These are phyloP conservation scores for Atta texana DNA, from an alignment of 1,140 invertebrate species.

Conservation along the genomic window DNA sequence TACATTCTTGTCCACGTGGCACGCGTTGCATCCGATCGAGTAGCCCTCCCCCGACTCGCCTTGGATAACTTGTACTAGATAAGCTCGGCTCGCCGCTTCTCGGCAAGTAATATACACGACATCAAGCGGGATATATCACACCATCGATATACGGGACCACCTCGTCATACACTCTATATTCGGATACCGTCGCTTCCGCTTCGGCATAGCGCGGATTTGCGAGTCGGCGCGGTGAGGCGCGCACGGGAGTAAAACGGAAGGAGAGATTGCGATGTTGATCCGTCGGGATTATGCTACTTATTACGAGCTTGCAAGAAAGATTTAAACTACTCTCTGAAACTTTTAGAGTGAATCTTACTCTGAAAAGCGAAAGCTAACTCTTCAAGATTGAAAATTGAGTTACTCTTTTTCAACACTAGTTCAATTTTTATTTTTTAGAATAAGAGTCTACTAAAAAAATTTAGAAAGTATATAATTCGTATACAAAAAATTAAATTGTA, in stretches of 20 bases:
- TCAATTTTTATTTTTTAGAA: too few species aligned
- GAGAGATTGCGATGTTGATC: neutral
- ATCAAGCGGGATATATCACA: neutral
- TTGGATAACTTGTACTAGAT: neutral
- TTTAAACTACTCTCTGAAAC: neutral
- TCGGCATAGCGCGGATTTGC: constrained; percentile 22
- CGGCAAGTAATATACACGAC: constrained; percentile 51
- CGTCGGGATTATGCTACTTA: neutral
- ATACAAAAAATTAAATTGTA: neutral
- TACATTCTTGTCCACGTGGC: constrained; percentile 30
- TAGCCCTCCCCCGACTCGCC: neutral
- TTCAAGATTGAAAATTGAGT: too few species aligned
- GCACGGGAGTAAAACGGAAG: neutral
- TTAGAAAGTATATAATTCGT: neutral
- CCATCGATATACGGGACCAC: neutral
- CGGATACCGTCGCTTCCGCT: constrained; percentile 5
- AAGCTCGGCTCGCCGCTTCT: constrained; percentile 20
- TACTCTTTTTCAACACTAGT: too few species aligned
- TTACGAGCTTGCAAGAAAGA: neutral
- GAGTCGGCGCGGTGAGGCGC: neutral
- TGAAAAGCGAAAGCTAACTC: too few species aligned
- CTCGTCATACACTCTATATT: constrained; percentile 37
- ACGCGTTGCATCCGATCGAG: constrained; percentile 14
- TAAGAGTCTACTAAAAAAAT: too few species aligned
- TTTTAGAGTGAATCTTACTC: too few species aligned